Base-by-base conservation (phyloP, 2,888 invertebrate species). In the Molorchus minor region DNA sequence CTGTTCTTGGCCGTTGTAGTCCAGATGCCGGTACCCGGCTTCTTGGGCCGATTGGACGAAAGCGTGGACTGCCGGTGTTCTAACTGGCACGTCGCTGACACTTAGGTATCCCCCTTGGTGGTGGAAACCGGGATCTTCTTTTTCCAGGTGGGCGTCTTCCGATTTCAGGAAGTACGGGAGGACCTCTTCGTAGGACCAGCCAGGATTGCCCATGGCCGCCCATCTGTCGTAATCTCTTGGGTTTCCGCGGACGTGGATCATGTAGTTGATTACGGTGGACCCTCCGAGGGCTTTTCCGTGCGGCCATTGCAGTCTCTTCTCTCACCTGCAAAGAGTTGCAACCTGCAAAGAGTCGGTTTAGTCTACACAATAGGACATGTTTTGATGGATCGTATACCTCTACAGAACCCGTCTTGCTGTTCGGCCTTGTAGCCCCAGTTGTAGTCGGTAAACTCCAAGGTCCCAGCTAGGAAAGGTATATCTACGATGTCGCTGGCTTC, bases 151-250 rank as follows among this genome's bases (percentile, higher is more conserved):
- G 7, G 71, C 69, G 55, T 79, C 76, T 69, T 82, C 82, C 1
- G 78, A 72, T 69, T 79, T 80, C 44, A 74, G 70, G 61, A 80
- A 81, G 62, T 80, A 80, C 0, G 77, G 84, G 4, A 85, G 72
- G 0, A 86, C 80, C 2, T 79, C 79, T 38, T 77, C 63, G 70
- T 77, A 82, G 2, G 76, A 72, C 87, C 87, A 87, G 2, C 87
- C 87, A 2, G 79, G 77, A 62, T 84, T 84, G 4, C 86, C 87
- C 51, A 81, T 72, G 3, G 73, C 76, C 36, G 82, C 84, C 87
- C 87, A 93, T 30, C 83, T 80, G 71, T 93, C 88, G 80, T 90
- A 93, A 73, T 93, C 91, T 4, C 82, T 79, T 1, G 84, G 85
- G 72, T 87, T 84, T 0, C 87, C 87, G 46, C 87, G 77, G 1